Evolutionary conservation across 2,888 invertebrate genomes (phyloP).

Genomic region (Idaea biselata): DNA sequence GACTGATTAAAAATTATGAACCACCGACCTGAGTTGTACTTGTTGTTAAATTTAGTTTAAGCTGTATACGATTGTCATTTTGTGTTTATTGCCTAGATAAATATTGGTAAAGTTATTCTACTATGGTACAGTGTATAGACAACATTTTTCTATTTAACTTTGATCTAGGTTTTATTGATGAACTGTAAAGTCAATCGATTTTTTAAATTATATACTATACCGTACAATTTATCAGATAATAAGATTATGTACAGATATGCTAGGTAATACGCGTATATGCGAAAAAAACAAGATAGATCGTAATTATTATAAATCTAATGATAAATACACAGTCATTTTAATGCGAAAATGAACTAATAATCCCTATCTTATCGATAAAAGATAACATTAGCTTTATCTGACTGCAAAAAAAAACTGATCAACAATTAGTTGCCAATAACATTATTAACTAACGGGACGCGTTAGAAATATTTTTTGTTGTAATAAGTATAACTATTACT

Average conservation of each 20-base stretch:
- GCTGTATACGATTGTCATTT: not conserved
- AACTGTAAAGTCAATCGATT: not conserved
- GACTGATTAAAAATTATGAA: not conserved
- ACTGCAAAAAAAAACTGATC: not conserved
- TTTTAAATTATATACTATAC: not conserved
- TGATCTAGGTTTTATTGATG: not conserved
- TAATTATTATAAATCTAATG: not conserved
- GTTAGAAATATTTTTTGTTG: not conserved
- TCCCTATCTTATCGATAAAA: conserved; percentile 6
- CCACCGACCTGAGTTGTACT: not conserved
- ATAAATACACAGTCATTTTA: conserved; percentile 1
- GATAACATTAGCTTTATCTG: conserved; percentile 6
- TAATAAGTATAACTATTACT: not conserved
- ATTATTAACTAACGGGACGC: not conserved
- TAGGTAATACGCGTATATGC: not conserved
- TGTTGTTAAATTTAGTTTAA: not conserved
- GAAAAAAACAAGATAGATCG: not conserved
- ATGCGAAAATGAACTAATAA: not conserved
- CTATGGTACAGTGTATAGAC: too few relatives aligned
- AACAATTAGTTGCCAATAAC: not conserved
- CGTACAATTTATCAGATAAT: not conserved
- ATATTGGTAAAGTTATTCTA: too few relatives aligned
- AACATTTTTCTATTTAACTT: too few relatives aligned
- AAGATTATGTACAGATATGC: not conserved
- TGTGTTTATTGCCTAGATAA: not conserved